phyloP scores from a whole-genome alignment of 2,888 invertebrate genomes.

The Lepetodrilus schrolli region DNA sequence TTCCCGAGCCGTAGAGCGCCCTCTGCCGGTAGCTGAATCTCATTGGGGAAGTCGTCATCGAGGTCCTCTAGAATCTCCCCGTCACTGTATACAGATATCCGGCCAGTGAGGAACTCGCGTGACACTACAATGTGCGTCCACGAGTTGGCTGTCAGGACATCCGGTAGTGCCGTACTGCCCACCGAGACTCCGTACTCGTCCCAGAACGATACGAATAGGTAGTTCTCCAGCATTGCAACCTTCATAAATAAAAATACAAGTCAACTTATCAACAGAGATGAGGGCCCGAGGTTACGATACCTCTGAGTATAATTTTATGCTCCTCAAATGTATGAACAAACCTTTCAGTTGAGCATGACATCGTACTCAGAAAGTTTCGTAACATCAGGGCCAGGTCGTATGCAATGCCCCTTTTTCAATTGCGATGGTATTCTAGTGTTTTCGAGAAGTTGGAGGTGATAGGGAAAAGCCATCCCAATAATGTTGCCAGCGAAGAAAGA shows the following conservation, averaged over 20 bases:
- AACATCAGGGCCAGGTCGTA: no score
- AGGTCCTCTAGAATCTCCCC: conserved; percentile 44
- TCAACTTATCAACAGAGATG: no score
- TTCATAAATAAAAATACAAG: conserved; percentile 41
- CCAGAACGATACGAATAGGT: conserved; percentile 52
- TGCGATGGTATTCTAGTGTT: no score
- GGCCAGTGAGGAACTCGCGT: conserved; percentile 46
- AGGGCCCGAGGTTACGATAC: no score
- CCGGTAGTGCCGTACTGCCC: conserved; percentile 46
- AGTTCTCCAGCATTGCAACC: conserved; percentile 40
- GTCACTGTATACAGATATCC: conserved; percentile 47
- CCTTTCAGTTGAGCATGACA: no score
- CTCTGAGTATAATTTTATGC: no score
- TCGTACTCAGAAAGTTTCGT: no score
- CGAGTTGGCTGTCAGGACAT: conserved; percentile 35
- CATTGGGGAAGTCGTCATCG: conserved; percentile 53
- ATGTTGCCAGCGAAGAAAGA: no score
- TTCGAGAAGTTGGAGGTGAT: no score
- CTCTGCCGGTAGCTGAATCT: conserved; percentile 44
- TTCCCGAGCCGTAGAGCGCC: conserved; percentile 46
- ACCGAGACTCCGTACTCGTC: conserved; percentile 55
- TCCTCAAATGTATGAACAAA: no score
- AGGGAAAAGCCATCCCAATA: no score
- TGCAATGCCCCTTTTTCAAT: no score
- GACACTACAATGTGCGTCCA: conserved; percentile 53